Percentiles rank a stretch among this genome's conserved stretches.
These are phyloP conservation scores for Trachymyrmex cornetzi DNA, from an alignment of 1,140 invertebrate genomes.

Conservation along the genomic window DNA sequence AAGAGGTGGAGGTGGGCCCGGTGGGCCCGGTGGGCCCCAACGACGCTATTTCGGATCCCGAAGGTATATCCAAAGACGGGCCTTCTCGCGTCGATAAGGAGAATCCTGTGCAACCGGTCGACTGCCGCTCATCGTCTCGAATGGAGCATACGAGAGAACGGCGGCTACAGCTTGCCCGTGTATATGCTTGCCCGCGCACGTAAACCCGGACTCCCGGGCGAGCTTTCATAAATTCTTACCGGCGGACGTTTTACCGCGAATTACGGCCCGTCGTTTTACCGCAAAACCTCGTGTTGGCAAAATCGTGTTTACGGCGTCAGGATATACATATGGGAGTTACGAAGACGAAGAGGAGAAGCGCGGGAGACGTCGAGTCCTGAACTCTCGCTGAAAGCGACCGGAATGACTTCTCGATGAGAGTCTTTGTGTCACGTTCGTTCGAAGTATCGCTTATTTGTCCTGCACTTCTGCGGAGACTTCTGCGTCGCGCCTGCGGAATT, in stretches of 20 bases:
- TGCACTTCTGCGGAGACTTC: background rate
- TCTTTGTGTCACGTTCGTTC: conserved; percentile 17
- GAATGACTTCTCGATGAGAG: conserved; percentile 34
- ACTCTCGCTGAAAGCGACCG: conserved; percentile 13
- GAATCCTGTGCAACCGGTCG: conserved; percentile 73
- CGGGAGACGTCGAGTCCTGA: conserved; percentile 24
- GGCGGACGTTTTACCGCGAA: conserved; percentile 68
- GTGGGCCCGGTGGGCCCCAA: conserved; percentile 33
- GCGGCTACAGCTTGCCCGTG: conserved; percentile 4
- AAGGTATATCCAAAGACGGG: conserved; percentile 59
- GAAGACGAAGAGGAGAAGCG: conserved; percentile 41
- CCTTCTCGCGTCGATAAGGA: conserved; percentile 71
- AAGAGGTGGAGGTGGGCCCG: conserved; percentile 52
- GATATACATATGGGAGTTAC: conserved; percentile 33
- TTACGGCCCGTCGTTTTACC: conserved; percentile 63
- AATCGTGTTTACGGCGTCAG: conserved; percentile 55
- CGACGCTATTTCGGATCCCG: conserved; percentile 69
- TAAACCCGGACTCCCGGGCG: conserved; percentile 64
- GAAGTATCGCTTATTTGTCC: background rate
- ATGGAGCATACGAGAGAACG: background rate
- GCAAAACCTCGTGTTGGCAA: conserved; percentile 53
- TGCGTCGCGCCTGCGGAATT: conserved; percentile 22
- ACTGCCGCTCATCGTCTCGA: conserved; percentile 39
- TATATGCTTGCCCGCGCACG: conserved; percentile 41
- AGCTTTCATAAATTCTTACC: conserved; percentile 66